Evolutionary conservation across 2,888 invertebrate genomes (phyloP), one percentile per base, ranked within the genome.

Genomic region (Drosophila prostipennis): DNA sequence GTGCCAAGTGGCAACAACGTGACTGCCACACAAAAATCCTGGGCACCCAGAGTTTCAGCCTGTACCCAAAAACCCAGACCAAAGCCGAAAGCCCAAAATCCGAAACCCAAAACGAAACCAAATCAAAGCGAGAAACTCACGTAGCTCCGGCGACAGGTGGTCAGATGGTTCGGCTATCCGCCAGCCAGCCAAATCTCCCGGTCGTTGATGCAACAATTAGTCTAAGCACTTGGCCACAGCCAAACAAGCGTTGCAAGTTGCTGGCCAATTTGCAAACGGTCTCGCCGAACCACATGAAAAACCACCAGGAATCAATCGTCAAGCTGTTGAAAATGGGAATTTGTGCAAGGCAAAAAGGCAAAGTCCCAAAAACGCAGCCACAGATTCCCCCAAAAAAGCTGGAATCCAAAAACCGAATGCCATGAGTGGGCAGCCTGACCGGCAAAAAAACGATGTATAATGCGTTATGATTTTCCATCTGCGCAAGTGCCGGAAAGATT

Each of bases 1-100:
- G 83, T 83, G 87, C 75, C 83, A 90, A 89, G 89, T 87, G 89
- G 79, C 89, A 90, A 78, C 78, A 83, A 88, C 89, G 89, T 90
- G 89, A 88, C 89, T 88, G 60, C 64, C 77, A 67, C 74, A 65
- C 54, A 55, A 42, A 63, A 64, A 77, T 74, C 72, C 82, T 82
- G 69, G 63, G 60, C 72, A 42, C 71, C 60, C 64, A 52, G 46
- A 42, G 55, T 6, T 11, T 7, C 51, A 42, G 46, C 23, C 26
- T 23, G 3, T 23, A 4, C 39, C 29, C n/a, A 32, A 49, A 65
- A 56, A 61, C 45, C 23, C 45, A 19, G 42, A 51, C 57, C 36
- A 49, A 55, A 56, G 52, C 49, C 32, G 5, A 19, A 42, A 19
- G 5, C 40, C 53, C 40, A 8, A 40, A 54, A 19, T 3, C 19